Evolutionary conservation across 2,113 vertebrate genomes (phyloP).

Genomic region (Mohoua ochrocephala): DNA sequence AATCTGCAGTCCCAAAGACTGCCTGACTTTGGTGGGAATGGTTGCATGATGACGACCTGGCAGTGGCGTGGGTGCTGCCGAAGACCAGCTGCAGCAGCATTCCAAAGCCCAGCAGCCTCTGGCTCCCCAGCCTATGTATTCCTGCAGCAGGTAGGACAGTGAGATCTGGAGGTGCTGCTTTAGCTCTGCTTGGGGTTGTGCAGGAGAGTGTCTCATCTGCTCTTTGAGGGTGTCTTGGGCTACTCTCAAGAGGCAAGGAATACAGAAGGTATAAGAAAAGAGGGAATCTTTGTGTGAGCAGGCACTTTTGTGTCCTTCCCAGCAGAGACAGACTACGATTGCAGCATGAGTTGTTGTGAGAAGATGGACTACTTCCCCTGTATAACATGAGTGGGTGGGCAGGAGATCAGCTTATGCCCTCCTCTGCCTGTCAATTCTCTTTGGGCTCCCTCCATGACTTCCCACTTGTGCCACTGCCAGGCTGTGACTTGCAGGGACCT

Average conservation of each 20-base stretch:
- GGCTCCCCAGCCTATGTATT: not conserved
- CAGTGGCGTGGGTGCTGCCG: not conserved
- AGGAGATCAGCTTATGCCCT: not conserved
- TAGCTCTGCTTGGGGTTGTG: not conserved
- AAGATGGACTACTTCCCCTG: not conserved
- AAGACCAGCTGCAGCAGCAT: not conserved
- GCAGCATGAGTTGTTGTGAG: not conserved
- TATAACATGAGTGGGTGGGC: not conserved
- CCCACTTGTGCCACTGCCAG: not conserved
- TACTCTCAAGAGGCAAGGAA: not conserved
- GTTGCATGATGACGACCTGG: not conserved
- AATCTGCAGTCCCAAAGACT: not conserved
- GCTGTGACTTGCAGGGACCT: not conserved
- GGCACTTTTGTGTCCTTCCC: not conserved
- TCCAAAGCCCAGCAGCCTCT: accelerated
- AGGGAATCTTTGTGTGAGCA: not conserved
- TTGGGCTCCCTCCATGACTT: not conserved
- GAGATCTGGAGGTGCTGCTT: not conserved
- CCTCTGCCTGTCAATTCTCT: not conserved
- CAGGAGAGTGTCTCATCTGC: not conserved
- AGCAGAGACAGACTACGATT: not conserved
- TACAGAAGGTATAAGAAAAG: not conserved
- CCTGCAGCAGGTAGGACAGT: not conserved
- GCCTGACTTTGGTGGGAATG: not conserved
- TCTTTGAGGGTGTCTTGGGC: not conserved